Base-by-base conservation (phyloP, 2,113 vertebrate species). In the Tyrannus savana region DNA sequence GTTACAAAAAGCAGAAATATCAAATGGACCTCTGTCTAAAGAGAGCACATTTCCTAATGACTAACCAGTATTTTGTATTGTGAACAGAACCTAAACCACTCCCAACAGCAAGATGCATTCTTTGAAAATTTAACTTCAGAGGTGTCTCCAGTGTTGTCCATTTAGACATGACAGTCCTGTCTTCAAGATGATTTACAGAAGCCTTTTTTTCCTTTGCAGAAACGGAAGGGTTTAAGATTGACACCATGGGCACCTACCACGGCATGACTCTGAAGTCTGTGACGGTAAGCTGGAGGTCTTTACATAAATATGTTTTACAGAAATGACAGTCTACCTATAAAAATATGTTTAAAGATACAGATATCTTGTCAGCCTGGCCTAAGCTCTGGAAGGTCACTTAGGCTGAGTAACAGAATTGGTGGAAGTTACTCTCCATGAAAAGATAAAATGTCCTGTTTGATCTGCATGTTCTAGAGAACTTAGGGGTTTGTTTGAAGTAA, bases 261-360 rank as follows among this genome's bases (percentile, higher is more conserved):
- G 99, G 99, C 66, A 99, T 99, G 99, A 99, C 99, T 8, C 97
- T 99, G 92, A 99, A 99, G 94, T 99, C 99, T 58, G 99, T 99
- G 95, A 99, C 99, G 97, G 99, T 99, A 98, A 99, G 99, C 96
- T 68, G 3, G 15, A 77, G n/a, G 23, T 31, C 28, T 74, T 83
- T 23, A 60, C 62, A 76, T 59, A n/a, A 55, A 12, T 39, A 16
- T 5, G 2, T 24, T 67, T 55, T 52, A 27, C 5, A 16, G 68
- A 49, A 60, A 10, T 47, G 4, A 14, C 19, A 2, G 3, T 19
- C 21, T 59, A 7, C 30, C 3, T 35, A 2, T n/a, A 4, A 14
- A 4, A 19, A 1, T 21, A 5, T 63, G 24, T 56, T 84, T 63
- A 42, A 64, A 55, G 63, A 10, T 2, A 6, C 9, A 55, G 10